Evolutionary conservation across 2,113 vertebrate species (phyloP), one percentile per base, ranked within the genome.

Genomic region (Chloropsis cyanopogon): DNA sequence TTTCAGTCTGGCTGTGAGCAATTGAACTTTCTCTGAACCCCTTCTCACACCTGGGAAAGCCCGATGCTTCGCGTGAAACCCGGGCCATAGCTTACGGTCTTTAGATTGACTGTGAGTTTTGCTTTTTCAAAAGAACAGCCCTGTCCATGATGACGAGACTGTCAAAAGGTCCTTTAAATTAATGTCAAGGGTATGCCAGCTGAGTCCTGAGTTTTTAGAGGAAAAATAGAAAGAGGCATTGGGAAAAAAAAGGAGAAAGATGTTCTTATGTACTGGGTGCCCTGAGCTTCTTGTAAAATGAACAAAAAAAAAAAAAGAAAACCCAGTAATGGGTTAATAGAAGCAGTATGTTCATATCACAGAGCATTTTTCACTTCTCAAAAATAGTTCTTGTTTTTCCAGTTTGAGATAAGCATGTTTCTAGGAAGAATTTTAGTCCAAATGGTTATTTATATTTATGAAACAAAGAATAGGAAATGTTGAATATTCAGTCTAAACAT

Each of bases 1-100:
- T 37, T 53, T 59, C 49, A 39, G 22, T 71, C 83, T 90, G 49
- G 86, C n/a, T 39, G 41, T 83, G 94, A 92, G 86, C n/a, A 77
- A 88, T 12, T 86, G 90, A 96, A 95, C 90, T 97, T 95, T 93
- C 60, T 82, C 80, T 90, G 69, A 96, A 96, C 82, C 93, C 19
- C 5, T 39, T 77, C 54, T 84, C 82, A 49, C 79, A 81, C 59
- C 64, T 35, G 87, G 85, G 54, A 37, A 56, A 69, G 63, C 28
- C 17, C 4, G 8, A 29, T 82, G 39, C 31, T 56, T 79, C 8
- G 0, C 35, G 52, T 75, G 69, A 71, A 54, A 59, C 42, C 21
- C 1, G 60, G 91, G 83, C 56, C n/a, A 3, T 41, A 41, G 82
- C 46, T 88, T 84, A 10, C 14, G 18, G 44, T 59, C 76, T 50